Evolutionary conservation across 2,113 vertebrate genomes (phyloP).

Genomic region (Alexandromys fortis): DNA sequence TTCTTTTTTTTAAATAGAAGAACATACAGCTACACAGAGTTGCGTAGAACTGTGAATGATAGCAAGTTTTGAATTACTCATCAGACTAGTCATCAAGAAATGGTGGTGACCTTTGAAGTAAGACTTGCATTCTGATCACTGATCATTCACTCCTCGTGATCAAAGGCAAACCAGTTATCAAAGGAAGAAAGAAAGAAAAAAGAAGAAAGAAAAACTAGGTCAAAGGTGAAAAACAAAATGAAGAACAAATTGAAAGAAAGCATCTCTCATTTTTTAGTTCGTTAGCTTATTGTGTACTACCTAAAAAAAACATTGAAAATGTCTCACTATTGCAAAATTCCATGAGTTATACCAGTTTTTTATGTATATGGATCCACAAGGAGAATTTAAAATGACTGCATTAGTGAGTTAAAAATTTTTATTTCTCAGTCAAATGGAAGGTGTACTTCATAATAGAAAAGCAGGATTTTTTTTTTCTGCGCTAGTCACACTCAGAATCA

Average conservation of each 20-base stretch:
- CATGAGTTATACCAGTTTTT: background rate
- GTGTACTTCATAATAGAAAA: background rate
- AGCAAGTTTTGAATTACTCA: conserved; percentile 82
- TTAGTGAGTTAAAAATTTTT: background rate
- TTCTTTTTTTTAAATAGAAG: conserved; percentile 67
- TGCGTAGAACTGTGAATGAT: conserved; percentile 58
- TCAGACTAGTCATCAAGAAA: conserved; percentile 81
- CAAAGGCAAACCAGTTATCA: conserved; percentile 67
- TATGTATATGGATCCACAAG: background rate
- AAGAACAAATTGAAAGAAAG: conserved; percentile 53
- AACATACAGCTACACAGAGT: conserved; percentile 41
- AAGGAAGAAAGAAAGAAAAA: conserved; percentile 66
- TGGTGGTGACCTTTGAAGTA: conserved; percentile 81
- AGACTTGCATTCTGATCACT: conserved; percentile 79
- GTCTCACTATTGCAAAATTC: background rate
- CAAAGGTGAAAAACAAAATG: conserved; percentile 63
- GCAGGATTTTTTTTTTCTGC: background rate
- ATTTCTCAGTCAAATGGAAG: background rate
- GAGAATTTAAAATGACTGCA: background rate
- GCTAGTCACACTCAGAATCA: background rate
- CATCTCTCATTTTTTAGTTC: background rate
- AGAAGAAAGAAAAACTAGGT: conserved; percentile 71
- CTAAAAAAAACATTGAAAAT: background rate
- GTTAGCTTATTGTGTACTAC: conserved; percentile 33
- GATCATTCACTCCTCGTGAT: conserved; percentile 69